Conservation (phyloP, 1,140 invertebrate species). For the Pseudomyrmex gracilis region DNA sequence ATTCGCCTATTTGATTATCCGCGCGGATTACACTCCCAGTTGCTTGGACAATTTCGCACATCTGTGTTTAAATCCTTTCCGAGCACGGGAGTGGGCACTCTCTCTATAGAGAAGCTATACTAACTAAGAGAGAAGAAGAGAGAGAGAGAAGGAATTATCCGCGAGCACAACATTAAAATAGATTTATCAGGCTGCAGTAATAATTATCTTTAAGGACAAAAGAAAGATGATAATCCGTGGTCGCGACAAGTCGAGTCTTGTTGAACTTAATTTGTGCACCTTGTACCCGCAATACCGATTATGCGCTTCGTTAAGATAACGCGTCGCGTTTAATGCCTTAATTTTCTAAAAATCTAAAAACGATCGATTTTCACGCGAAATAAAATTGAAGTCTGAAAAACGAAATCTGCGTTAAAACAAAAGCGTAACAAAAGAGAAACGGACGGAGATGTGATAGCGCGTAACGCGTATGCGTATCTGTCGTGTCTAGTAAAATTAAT, state of each 20-base stretch:
- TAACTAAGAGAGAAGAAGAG: background rate
- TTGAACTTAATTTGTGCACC: conserved; percentile 64
- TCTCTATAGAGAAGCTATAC: conserved; percentile 1
- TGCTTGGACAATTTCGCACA: conserved; percentile 54
- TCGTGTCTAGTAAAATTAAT: no score
- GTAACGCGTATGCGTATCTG: no score
- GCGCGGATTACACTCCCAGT: conserved; percentile 32
- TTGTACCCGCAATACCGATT: conserved; percentile 34
- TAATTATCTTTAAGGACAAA: conserved; percentile 65
- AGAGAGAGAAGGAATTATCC: no score
- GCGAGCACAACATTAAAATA: conserved; percentile 43
- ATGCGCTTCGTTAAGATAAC: conserved; percentile 24
- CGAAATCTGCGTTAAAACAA: background rate
- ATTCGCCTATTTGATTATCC: conserved; percentile 61
- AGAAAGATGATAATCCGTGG: conserved; percentile 59
- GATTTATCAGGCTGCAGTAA: conserved; percentile 65
- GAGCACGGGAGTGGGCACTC: background rate
- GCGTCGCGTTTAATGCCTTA: conserved; percentile 18
- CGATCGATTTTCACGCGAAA: conserved; percentile 39
- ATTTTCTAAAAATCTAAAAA: conserved; percentile 54
- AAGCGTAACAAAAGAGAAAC: background rate
- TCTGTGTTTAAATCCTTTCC: conserved; percentile 54
- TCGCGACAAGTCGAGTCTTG: conserved; percentile 22
- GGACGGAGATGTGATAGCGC: background rate
- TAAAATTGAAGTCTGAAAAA: conserved; percentile 5